A percentile compares a stretch with the other conserved stretches of the same genome.
Evolutionary conservation across 2,113 vertebrate species (phyloP).

Genomic region (Thamnaconus septentrionalis): DNA sequence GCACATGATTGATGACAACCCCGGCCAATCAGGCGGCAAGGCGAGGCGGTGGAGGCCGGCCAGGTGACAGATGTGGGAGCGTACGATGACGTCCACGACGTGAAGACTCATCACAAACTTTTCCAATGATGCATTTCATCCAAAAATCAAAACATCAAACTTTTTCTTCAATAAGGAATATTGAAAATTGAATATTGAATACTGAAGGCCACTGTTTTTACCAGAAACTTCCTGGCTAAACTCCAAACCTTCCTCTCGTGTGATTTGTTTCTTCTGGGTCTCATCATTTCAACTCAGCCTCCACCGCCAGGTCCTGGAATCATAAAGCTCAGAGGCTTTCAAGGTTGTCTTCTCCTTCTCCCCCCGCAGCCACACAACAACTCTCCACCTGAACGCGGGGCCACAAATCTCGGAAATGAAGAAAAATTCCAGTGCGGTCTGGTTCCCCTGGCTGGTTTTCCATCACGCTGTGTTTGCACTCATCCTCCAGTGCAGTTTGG

Average conservation of each 20-base stretch:
- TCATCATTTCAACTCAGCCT: conserved; percentile 22
- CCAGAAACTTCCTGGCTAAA: too few species aligned
- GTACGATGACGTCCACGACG: neutral
- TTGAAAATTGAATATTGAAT: too few species aligned
- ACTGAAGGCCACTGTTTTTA: too few species aligned
- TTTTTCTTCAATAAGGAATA: too few species aligned
- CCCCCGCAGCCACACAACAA: neutral
- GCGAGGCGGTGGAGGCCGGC: conserved; percentile 33
- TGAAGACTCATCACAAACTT: too few species aligned
- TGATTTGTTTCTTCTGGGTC: neutral
- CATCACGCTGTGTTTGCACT: too few species aligned
- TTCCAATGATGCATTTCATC: too few species aligned
- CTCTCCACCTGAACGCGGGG: conserved; percentile 4
- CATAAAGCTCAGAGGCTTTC: conserved; percentile 32
- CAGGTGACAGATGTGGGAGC: conserved; percentile 50
- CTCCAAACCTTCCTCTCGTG: neutral
- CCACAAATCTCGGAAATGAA: conserved; percentile 4
- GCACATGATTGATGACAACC: conserved; percentile 42
- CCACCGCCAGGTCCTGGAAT: conserved; percentile 29
- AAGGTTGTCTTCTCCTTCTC: neutral
- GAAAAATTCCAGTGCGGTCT: neutral
- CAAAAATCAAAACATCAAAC: too few species aligned
- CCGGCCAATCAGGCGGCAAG: conserved; percentile 33
- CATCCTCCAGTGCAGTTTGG: too few species aligned
- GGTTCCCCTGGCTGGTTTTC: neutral